These are phyloP conservation scores for Apodemia duryi DNA, from an alignment of 2,888 invertebrate genomes.

Conservation along the genomic window DNA sequence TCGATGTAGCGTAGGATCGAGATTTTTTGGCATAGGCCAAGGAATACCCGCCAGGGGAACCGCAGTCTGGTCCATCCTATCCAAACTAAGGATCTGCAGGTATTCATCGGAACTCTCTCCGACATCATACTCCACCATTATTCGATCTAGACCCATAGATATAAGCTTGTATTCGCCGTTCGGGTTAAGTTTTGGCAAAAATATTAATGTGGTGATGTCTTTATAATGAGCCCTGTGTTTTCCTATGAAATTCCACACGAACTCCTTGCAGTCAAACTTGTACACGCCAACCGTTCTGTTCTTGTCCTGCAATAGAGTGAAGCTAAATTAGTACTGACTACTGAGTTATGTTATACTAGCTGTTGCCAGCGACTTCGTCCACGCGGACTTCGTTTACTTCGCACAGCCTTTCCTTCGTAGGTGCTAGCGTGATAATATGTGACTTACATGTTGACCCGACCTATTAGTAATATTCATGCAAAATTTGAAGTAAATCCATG, in stretches of 20 bases:
- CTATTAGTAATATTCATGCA: no score
- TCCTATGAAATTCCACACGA: constrained; percentile 76
- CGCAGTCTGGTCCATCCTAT: constrained; percentile 82
- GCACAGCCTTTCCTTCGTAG: no score
- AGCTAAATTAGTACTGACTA: background rate
- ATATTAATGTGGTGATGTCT: constrained; percentile 76
- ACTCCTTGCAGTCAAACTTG: constrained; percentile 50
- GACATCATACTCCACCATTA: constrained; percentile 80
- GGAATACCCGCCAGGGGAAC: constrained; percentile 71
- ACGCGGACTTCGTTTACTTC: no score
- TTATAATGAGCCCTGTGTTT: constrained; percentile 82
- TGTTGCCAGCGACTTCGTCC: no score
- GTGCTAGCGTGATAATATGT: no score
- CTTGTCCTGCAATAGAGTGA: constrained; percentile 65
- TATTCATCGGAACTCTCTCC: constrained; percentile 58
- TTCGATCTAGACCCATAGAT: constrained; percentile 79
- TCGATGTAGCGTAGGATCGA: constrained; percentile 42
- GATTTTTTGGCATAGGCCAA: constrained; percentile 49
- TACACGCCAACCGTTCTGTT: constrained; percentile 73
- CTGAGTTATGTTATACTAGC: no score
- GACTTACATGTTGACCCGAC: no score
- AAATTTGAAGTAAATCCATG: no score
- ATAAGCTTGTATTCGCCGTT: constrained; percentile 66
- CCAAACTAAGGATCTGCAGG: constrained; percentile 63
- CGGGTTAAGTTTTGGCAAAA: constrained; percentile 58